A percentile compares a stretch with the other conserved stretches of the same genome.
Evolutionary conservation across 2,888 invertebrate species (phyloP).

Genomic region (Spilosoma lubricipeda): DNA sequence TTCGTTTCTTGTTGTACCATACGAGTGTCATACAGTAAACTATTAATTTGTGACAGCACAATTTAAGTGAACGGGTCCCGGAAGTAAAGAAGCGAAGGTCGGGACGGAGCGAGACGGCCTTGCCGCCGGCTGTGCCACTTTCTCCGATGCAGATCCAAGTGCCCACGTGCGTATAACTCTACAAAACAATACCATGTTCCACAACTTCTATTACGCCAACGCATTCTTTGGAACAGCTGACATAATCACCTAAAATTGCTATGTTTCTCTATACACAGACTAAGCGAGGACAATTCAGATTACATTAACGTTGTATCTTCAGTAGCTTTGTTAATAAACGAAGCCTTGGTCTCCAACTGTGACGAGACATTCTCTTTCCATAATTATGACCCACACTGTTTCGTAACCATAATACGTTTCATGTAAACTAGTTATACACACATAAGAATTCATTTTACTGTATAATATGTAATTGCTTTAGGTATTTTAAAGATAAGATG

Average conservation of each 20-base stretch:
- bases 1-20: background rate
- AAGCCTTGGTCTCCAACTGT: constrained; percentile 76
- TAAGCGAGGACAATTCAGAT: constrained; percentile 71
- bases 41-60: constrained; percentile 33
- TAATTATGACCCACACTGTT: constrained; percentile 65
- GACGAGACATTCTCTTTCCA: constrained; percentile 75
- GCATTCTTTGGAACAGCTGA: constrained; percentile 76
- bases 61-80: constrained; percentile 64
- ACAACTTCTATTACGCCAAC: constrained; percentile 70
- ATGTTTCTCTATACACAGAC: constrained; percentile 67
- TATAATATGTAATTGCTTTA: background rate
- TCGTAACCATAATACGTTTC: constrained; percentile 59
- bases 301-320: constrained; percentile 64
- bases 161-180: constrained; percentile 73
- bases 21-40: background rate
- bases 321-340: constrained; percentile 72
- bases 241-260: constrained; percentile 78
- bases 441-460: constrained; percentile 24
- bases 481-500: background rate
- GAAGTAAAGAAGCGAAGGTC: constrained; percentile 78
- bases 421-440: constrained; percentile 35
- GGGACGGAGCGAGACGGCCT: constrained; percentile 77
- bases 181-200: constrained; percentile 72
- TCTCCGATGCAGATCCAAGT: constrained; percentile 71
- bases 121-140: constrained; percentile 83